A percentile compares a stretch with the other conserved stretches of the same genome.
phyloP scores from a whole-genome alignment of 2,797 vertebrate species.

The Diglossa cyanea region DNA sequence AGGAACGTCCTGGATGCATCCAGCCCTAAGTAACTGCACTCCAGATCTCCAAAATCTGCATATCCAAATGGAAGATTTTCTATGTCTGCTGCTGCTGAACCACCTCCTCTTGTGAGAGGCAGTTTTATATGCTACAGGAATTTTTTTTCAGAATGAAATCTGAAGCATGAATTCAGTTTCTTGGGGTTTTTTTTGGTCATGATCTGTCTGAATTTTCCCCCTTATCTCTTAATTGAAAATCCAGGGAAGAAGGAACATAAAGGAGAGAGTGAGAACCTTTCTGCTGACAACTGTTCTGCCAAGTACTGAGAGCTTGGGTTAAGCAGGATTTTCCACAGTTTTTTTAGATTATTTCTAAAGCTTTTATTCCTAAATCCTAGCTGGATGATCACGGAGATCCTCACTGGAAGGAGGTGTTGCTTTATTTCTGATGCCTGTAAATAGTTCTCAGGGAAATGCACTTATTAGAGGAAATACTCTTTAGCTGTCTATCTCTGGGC shows the following conservation, averaged over 20 bases:
- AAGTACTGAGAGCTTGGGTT: not conserved
- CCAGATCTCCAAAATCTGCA: not conserved
- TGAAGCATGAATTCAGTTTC: not conserved
- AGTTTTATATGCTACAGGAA: not conserved
- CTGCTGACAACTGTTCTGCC: not conserved
- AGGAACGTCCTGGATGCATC: not conserved
- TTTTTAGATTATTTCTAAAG: not conserved
- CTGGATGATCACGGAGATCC: not conserved
- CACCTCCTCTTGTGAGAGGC: not conserved
- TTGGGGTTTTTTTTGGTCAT: not conserved
- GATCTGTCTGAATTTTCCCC: not conserved
- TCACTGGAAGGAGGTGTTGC: not conserved
- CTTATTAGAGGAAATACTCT: not conserved
- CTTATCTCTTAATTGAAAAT: not conserved
- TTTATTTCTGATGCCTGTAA: constrained; percentile 3
- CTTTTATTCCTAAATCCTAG: not conserved
- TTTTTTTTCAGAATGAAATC: not conserved
- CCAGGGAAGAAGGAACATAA: not conserved
- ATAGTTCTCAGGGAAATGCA: not conserved
- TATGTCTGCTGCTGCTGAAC: not conserved
- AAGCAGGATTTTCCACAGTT: not conserved
- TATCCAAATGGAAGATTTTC: not conserved
- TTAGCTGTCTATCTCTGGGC: not conserved
- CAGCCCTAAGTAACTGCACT: not conserved
- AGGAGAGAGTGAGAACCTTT: not conserved